phyloP scores from a whole-genome alignment of 2,888 invertebrate species.

The Apoderus coryli region DNA sequence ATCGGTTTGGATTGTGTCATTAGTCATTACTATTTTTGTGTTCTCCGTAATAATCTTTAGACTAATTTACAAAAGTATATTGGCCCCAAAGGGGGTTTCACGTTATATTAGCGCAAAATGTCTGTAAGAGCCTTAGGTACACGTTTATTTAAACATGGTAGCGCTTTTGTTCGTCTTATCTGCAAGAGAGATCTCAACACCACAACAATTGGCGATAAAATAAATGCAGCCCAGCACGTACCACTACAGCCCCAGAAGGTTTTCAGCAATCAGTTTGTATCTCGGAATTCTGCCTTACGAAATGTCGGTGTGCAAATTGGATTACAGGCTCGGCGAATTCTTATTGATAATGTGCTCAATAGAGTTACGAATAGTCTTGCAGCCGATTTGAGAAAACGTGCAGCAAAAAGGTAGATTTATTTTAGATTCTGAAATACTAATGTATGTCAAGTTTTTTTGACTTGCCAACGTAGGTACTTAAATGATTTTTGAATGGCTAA shows the following conservation, averaged over 20 bases:
- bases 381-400: slow-evolving; percentile 44
- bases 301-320: slow-evolving; percentile 40
- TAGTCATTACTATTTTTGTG: no score
- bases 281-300: slow-evolving; percentile 27
- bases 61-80: no score
- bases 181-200: slow-evolving; percentile 38
- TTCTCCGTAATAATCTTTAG: no score
- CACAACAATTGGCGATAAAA: slow-evolving; percentile 30
- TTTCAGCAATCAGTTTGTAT: neutral
- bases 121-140: slow-evolving; percentile 40
- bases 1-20: no score
- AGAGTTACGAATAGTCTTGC: slow-evolving; percentile 52
- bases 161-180: slow-evolving; percentile 36
- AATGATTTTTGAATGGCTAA: no score
- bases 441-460: no score
- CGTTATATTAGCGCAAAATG: no score
- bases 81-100: no score
- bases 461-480: no score
- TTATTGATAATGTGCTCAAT: slow-evolving; percentile 54
- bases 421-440: no score
- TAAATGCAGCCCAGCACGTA: slow-evolving; percentile 24
- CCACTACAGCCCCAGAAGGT: slow-evolving; percentile 7
- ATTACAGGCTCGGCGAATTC: slow-evolving; percentile 47
- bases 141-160: slow-evolving; percentile 46
- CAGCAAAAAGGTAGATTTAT: slow-evolving; percentile 38